These are phyloP conservation scores for Dryobota labecula DNA, from an alignment of 2,888 invertebrate genomes.

Conservation along the genomic window DNA sequence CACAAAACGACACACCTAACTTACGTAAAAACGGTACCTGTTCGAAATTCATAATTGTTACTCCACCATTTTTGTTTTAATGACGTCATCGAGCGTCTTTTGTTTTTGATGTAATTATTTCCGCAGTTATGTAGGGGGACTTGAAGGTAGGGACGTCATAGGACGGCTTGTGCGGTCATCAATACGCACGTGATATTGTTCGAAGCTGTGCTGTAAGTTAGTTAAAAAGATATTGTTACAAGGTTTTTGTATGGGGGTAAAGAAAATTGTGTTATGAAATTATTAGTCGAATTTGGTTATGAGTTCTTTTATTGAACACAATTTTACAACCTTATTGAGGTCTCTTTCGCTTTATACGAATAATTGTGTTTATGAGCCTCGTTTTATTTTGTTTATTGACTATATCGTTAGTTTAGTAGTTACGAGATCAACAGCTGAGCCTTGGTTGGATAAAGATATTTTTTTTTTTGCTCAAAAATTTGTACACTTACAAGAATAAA, in stretches of 20 bases:
- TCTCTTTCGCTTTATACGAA: background rate
- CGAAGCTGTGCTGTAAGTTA: background rate
- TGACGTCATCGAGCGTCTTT: conserved; percentile 18
- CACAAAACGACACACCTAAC: background rate
- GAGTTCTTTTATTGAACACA: background rate
- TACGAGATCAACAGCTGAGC: too few relatives aligned
- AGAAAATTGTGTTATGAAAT: conserved; percentile 20
- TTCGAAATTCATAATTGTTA: conserved; percentile 9
- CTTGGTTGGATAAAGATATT: too few relatives aligned
- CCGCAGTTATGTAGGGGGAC: background rate
- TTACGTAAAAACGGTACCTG: conserved; percentile 26
- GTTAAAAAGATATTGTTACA: conserved; percentile 8
- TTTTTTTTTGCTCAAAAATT: too few relatives aligned
- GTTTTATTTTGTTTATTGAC: background rate
- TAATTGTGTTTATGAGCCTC: background rate
- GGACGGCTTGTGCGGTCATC: background rate
- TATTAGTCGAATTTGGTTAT: background rate
- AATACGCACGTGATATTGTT: conserved; percentile 28
- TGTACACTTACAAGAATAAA: too few relatives aligned
- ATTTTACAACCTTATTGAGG: background rate
- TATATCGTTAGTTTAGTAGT: background rate
- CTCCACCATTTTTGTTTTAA: background rate
- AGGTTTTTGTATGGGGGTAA: conserved; percentile 3
- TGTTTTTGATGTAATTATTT: conserved; percentile 32
- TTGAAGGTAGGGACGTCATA: background rate